A percentile compares a stretch with the other conserved stretches of the same genome.
These are phyloP conservation scores for Esperia sulphurella DNA, from an alignment of 2,888 invertebrate genomes.

Conservation along the genomic window DNA sequence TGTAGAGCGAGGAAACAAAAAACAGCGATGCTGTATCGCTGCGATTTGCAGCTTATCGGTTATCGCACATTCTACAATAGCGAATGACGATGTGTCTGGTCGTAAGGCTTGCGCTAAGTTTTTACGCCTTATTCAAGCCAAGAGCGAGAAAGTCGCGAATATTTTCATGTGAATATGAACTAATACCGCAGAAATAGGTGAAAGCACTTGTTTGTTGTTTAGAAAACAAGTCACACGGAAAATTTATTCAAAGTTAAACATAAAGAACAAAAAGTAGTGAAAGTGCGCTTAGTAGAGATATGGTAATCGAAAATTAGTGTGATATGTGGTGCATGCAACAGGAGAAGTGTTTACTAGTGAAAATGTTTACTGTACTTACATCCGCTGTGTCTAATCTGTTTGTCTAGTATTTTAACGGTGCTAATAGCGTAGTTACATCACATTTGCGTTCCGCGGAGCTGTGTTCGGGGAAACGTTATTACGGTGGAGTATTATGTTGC, in stretches of 20 bases:
- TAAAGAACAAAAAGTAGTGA: not conserved
- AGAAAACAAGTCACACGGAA: conserved; percentile 2
- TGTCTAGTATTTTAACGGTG: conserved; percentile 5
- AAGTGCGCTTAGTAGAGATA: not conserved
- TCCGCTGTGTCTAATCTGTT: conserved; percentile 5
- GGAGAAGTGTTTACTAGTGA: not conserved
- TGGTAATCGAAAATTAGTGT: conserved; percentile 3
- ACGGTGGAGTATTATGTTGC: conserved; percentile 15
- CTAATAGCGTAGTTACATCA: conserved; percentile 1
- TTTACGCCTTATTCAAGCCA: not conserved
- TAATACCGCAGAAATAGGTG: not conserved
- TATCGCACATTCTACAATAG: not conserved
- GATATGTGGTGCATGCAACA: not conserved
- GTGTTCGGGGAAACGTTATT: conserved; percentile 16
- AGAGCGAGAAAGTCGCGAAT: not conserved
- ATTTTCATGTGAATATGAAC: not conserved
- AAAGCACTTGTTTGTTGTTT: conserved; percentile 1
- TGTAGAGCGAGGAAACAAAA: not conserved
- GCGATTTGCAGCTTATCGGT: not conserved
- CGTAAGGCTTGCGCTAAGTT: conserved; percentile 1
- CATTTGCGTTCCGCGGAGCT: not conserved
- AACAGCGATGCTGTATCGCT: too few relatives aligned
- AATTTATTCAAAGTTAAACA: conserved; percentile 6
- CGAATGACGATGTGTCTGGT: not conserved
- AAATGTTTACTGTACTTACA: conserved; percentile 3